Base-by-base conservation (phyloP, 2,797 vertebrate species). In the Lacerta viridis region DNA sequence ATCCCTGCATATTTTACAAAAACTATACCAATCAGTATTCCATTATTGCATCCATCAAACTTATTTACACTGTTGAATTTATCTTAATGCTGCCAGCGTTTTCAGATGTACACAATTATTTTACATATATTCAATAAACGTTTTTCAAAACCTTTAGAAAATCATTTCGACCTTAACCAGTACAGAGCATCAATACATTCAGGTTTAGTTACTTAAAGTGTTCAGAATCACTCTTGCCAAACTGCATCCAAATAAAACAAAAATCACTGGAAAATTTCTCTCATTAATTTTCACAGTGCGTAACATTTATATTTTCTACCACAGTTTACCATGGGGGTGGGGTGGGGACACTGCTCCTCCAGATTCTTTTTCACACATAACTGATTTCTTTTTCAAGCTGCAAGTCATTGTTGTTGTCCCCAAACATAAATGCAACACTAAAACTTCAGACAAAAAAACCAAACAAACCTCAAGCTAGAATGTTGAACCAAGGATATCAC, bases 211-310 rank as follows among this genome's bases (percentile, higher is more conserved):
- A 23, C 61, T 23, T 64, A 64, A 64, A 64, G 61, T 15, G 7
- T 80, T 81, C 36, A 66, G 18, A 81, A 36, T 75, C 18, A 76
- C n/a, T 66, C 74, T 41, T 36, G 86, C 59, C 46, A 83, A 75
- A 41, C 4, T 43, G 55, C 27, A 82, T 29, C 36, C 46, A 36
- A 84, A 50, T 18, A 33, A 20, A 87, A 66, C 29, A 82, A 27
- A 68, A 82, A 66, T 25, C 27, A 83, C 11, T 46, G 25, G 8
- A 50, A 8, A 25, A 46, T 83, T 83, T 83, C 7, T 43, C 46
- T 83, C 46, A n/a, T 46, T 59, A 80, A 80, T n/a, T 72, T 46
- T 25, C 29, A 69, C 23, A 39, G 20, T 33, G 50, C 7, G 1
- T 61, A 29, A 80, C 50, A 23, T 6, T 29, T 69, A 50, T 71